A percentile compares a stretch with the other conserved stretches of the same genome.
These are phyloP conservation scores for Theocolax elegans DNA, from an alignment of 1,140 invertebrate species.

Conservation along the genomic window DNA sequence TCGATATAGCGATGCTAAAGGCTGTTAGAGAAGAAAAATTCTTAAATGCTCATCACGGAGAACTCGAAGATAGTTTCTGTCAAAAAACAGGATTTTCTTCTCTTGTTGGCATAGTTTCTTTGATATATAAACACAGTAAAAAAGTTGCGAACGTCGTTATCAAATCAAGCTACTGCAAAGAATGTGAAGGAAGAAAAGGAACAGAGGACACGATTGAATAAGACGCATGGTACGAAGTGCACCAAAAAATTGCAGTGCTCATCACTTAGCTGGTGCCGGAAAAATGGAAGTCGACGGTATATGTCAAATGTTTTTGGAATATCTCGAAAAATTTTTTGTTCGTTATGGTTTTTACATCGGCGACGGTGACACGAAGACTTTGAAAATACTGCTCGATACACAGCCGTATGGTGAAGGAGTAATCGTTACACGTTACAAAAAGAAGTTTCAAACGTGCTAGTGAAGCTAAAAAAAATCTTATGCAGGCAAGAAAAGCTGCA, in stretches of 20 bases:
- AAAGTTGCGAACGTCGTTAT: too few relatives aligned
- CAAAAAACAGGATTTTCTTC: too few relatives aligned
- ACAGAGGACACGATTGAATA: too few relatives aligned
- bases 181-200: neutral
- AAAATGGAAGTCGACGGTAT: conserved; percentile 3
- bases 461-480: too few relatives aligned
- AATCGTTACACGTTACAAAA: conserved; percentile 43
- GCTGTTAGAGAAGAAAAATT: neutral
- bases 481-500: too few relatives aligned
- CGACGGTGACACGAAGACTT: neutral
- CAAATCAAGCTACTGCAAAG: neutral
- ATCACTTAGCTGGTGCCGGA: neutral
- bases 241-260: neutral
- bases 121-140: too few relatives aligned
- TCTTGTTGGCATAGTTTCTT: too few relatives aligned
- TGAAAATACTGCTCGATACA: neutral
- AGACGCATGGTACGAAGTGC: neutral
- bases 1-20: neutral
- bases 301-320: neutral
- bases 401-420: conserved; percentile 3
- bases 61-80: neutral
- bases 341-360: conserved; percentile 4
- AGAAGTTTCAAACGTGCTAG: conserved; percentile 38
- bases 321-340: neutral
- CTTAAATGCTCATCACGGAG: neutral